A percentile compares a stretch with the other conserved stretches of the same genome.
Conservation (phyloP, 1,140 invertebrate species). For the Helicoverpa zea region DNA sequence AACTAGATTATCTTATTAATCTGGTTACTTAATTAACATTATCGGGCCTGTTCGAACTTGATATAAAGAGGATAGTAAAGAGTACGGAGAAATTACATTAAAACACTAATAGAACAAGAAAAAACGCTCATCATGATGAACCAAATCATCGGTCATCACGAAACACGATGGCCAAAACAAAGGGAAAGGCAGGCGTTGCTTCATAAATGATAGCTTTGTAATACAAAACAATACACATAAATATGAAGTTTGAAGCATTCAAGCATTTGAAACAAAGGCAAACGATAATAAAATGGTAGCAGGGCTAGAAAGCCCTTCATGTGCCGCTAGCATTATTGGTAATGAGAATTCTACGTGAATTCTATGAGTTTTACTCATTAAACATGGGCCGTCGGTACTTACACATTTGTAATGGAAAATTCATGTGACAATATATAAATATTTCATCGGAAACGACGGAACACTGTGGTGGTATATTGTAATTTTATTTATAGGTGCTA, state of each 20-base stretch:
- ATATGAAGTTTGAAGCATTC: slow-evolving; percentile 17
- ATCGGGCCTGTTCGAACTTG: too few relatives aligned
- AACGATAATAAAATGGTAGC: slow-evolving; percentile 14
- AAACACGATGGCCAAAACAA: slow-evolving; percentile 14
- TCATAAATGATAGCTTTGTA: slow-evolving; percentile 32
- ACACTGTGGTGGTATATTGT: background rate
- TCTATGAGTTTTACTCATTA: slow-evolving; percentile 50
- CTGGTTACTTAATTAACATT: too few relatives aligned
- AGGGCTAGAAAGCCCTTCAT: slow-evolving; percentile 63
- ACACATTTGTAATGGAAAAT: slow-evolving; percentile 21
- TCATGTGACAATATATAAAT: background rate
- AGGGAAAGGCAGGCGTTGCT: slow-evolving; percentile 33
- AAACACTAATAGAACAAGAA: background rate
- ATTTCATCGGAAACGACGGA: background rate
- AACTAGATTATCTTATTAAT: too few relatives aligned
- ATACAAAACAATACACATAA: slow-evolving; percentile 36
- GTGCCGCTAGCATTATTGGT: slow-evolving; percentile 49
- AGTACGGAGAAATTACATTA: background rate
- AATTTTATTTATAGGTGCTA: background rate
- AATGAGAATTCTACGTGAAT: slow-evolving; percentile 62
- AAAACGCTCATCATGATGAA: slow-evolving; percentile 17
- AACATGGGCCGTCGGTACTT: slow-evolving; percentile 34
- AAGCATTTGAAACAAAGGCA: slow-evolving; percentile 12
- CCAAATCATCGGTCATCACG: slow-evolving; percentile 23
- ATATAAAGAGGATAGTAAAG: too few relatives aligned